These are phyloP conservation scores for Limenitis camilla DNA, from an alignment of 2,888 invertebrate species.

Conservation along the genomic window DNA sequence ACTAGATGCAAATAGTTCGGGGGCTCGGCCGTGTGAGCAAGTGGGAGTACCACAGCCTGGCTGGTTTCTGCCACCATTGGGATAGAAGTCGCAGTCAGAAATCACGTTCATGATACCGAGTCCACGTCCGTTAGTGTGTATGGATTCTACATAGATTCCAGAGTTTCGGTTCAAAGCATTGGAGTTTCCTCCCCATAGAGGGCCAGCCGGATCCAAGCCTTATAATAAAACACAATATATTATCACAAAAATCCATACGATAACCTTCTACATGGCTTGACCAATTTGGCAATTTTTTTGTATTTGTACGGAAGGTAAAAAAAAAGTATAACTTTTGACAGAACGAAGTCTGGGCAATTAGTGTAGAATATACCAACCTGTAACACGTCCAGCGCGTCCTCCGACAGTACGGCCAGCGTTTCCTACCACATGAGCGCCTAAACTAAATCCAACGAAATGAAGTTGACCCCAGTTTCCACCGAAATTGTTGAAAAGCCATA, in stretches of 20 bases:
- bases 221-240: conserved; percentile 6
- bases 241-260: too few relatives aligned
- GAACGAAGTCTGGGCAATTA: too few relatives aligned
- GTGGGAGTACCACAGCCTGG: conserved; percentile 33
- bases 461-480: conserved; percentile 55
- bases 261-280: too few relatives aligned
- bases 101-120: conserved; percentile 35
- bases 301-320: too few relatives aligned
- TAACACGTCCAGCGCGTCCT: conserved; percentile 37
- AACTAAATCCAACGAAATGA: conserved; percentile 62
- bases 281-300: too few relatives aligned
- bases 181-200: conserved; percentile 32
- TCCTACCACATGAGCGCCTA: conserved; percentile 64
- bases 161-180: conserved; percentile 32
- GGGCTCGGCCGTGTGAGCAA: conserved; percentile 36
- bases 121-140: conserved; percentile 37
- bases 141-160: conserved; percentile 36
- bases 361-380: conserved; percentile 34
- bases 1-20: conserved; percentile 32
- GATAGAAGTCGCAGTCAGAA: conserved; percentile 37
- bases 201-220: conserved; percentile 47
- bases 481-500: conserved; percentile 48
- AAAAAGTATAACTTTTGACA: too few relatives aligned
- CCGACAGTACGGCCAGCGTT: conserved; percentile 43
- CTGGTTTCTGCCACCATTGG: conserved; percentile 37